Evolutionary conservation across 1,140 invertebrate genomes (phyloP).

Genomic region (Anastrepha ludens): DNA sequence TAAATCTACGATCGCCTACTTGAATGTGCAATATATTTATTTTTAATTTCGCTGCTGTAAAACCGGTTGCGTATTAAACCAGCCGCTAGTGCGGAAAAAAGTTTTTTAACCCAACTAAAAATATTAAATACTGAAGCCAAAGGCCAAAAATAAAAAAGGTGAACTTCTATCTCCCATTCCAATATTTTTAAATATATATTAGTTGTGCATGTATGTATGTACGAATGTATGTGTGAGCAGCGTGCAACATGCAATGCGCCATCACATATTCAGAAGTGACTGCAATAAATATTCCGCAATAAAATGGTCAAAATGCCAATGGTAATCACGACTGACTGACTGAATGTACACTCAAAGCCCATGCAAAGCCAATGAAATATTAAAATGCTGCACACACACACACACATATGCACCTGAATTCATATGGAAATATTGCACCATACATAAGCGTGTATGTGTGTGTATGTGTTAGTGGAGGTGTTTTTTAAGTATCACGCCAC

Average conservation of each 20-base stretch:
- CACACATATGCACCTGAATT: background rate
- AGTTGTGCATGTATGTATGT: background rate
- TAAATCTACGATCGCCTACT: background rate
- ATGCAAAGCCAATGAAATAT: background rate
- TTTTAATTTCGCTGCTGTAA: background rate
- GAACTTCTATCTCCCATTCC: no score
- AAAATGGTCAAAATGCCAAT: constrained; percentile 38
- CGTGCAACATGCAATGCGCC: background rate
- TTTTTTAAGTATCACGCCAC: background rate
- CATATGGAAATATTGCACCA: background rate
- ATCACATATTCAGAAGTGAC: constrained; percentile 4
- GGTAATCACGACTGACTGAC: constrained; percentile 12
- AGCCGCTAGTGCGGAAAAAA: background rate
- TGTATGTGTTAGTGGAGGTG: background rate
- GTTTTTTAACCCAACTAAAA: background rate
- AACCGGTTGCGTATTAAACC: background rate
- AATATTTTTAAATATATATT: no score
- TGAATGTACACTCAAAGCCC: background rate
- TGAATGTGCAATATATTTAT: background rate
- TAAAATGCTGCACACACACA: background rate
- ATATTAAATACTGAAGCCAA: background rate
- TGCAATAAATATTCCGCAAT: constrained; percentile 49
- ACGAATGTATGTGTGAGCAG: background rate
- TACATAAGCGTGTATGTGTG: background rate
- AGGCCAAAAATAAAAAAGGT: background rate